Evolutionary conservation across 2,797 vertebrate species (phyloP).

Genomic region (Bovichtus diacanthus): DNA sequence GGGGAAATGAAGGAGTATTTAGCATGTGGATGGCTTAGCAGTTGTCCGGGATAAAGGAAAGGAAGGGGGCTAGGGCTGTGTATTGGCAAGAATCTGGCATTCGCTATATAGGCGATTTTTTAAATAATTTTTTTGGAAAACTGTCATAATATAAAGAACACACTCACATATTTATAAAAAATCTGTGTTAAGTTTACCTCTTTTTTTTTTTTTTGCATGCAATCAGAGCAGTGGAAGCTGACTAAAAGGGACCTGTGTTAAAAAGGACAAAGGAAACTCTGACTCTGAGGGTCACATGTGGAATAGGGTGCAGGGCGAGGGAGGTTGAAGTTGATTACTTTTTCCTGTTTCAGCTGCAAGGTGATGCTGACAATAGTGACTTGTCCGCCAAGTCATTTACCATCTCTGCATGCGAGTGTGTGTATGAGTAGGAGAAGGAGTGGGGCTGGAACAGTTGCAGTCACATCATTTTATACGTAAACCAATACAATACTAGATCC

Average conservation of each 20-base stretch:
- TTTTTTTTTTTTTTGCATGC: too few species aligned
- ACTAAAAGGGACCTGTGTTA: neutral
- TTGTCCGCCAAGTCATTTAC: conserved; percentile 28
- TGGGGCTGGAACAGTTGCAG: neutral
- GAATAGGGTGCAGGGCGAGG: neutral
- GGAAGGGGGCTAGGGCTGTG: neutral
- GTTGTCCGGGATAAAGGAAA: conserved; percentile 19
- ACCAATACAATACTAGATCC: neutral
- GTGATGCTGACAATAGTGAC: conserved; percentile 39
- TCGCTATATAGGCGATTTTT: too few species aligned
- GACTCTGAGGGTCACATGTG: neutral
- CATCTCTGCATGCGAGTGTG: conserved; percentile 11
- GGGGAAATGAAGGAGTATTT: conserved; percentile 25
- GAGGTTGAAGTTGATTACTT: conserved; percentile 24
- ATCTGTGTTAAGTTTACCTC: too few species aligned
- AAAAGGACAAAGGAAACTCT: conserved; percentile 10
- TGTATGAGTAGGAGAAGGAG: neutral
- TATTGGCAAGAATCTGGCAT: too few species aligned
- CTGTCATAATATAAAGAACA: too few species aligned
- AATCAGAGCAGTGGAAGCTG: too few species aligned
- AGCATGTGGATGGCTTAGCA: conserved; percentile 27
- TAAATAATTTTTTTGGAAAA: too few species aligned
- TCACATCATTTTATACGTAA: neutral
- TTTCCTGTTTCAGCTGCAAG: conserved; percentile 40
- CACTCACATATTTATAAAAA: too few species aligned